phyloP scores from a whole-genome alignment of 2,888 invertebrate genomes.

The Nomada lathburiana region DNA sequence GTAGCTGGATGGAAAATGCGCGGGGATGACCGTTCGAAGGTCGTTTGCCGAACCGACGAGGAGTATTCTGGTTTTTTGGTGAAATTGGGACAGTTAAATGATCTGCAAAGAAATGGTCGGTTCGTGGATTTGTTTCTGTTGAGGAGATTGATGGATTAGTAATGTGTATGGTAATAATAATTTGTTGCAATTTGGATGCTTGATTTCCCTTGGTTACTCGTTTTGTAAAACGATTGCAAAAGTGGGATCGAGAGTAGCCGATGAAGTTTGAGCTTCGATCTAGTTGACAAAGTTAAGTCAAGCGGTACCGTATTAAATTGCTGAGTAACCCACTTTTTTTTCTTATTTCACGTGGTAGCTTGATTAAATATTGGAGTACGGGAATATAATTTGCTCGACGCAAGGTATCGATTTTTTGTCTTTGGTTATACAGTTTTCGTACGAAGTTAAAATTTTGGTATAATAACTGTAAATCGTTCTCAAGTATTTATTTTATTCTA shows the following conservation, averaged over 20 bases:
- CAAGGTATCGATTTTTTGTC: background rate
- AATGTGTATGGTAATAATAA: background rate
- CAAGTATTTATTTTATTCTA: too few relatives aligned
- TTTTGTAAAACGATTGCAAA: background rate
- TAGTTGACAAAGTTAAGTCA: constrained; percentile 24
- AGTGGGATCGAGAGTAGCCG: background rate
- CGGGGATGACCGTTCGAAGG: background rate
- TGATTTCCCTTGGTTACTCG: background rate
- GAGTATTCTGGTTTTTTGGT: background rate
- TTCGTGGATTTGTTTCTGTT: background rate
- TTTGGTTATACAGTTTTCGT: too few relatives aligned
- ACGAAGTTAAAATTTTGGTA: too few relatives aligned
- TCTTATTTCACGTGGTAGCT: background rate
- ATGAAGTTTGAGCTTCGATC: background rate
- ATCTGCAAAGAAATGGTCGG: background rate
- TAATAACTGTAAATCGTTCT: too few relatives aligned
- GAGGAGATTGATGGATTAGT: background rate
- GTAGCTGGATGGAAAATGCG: background rate
- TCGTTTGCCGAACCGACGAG: background rate
- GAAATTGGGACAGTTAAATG: constrained; percentile 15
- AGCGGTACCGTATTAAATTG: constrained; percentile 22
- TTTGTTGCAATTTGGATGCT: background rate
- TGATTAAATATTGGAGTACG: background rate
- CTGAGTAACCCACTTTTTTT: constrained; percentile 21
- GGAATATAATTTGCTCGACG: background rate